Base-by-base conservation (phyloP, 1,140 invertebrate genomes). In the Parapsyche elsis region DNA sequence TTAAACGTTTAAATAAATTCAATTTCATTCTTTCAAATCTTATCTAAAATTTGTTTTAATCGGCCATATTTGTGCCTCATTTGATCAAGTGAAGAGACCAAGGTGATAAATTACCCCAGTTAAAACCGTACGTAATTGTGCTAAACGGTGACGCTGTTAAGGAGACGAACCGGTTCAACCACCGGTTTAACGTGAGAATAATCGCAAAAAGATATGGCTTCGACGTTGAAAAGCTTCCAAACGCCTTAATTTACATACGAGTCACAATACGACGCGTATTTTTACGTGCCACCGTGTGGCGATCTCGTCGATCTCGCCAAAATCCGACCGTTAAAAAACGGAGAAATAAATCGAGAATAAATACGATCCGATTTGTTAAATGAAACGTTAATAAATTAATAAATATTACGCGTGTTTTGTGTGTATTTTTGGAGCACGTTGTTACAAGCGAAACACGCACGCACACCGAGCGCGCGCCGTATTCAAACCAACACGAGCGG, bases 401-500 rank as follows among this genome's bases (percentile, higher is more conserved):
- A 53, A 53, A 53, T 14, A 53, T n/a, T 53, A 14, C 49, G 16
- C 12, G 30, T 38, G 30, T 53, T 16, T 14, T 14, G 16, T 14
- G 16, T 12, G 12, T 14, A 53, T 53, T 53, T 53, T 53, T 53
- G 49, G 16, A 53, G 16, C 49, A 53, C 49, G 1, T 16, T 53
- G 49, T 53, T 53, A 16, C 12, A 14, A n/a, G 4, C 16, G 16
- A 53, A 53, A 53, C 16, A 53, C 16, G 49, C 16, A 53, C 49
- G 49, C 49, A 53, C 10, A 53, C 12, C 16, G 10, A 2, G 12
- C 2, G 10, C 49, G 12, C 2, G 49, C 16, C 12, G 49, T 53
- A 53, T 53, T 53, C 49, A 53, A 53, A 53, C 49, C 49, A 53
- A 53, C 49, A 53, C 49, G 49, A 53, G 49, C 49, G 49, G 12